Conservation (phyloP, 2,888 invertebrate genomes). For the Eupeodes latifasciatus region DNA sequence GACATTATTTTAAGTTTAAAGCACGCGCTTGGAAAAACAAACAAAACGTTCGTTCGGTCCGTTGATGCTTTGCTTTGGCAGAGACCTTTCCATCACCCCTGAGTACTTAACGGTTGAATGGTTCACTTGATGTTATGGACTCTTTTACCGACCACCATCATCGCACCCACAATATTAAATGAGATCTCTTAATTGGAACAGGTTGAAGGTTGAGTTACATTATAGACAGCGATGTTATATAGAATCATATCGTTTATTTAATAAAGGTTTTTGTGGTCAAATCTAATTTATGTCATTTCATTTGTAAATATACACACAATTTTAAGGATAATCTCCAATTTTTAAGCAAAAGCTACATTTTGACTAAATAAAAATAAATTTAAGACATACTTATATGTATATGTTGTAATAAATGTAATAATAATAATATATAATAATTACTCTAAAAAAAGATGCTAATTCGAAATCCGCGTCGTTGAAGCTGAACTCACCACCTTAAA, state of each 20-base stretch:
- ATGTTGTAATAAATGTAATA: too few relatives aligned
- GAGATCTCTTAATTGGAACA: conserved; percentile 17
- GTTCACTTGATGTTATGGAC: conserved; percentile 67
- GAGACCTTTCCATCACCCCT: conserved; percentile 29
- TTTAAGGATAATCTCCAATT: not conserved
- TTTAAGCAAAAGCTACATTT: not conserved
- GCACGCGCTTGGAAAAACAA: conserved; percentile 50
- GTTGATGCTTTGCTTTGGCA: not conserved
- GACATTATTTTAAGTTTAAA: conserved; percentile 64
- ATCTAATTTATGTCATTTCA: not conserved
- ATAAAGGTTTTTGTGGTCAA: not conserved
- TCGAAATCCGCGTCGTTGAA: too few relatives aligned
- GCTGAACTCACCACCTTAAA: too few relatives aligned
- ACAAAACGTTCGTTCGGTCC: not conserved
- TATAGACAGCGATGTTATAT: conserved; percentile 8
- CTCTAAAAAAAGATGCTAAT: too few relatives aligned
- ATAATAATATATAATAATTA: too few relatives aligned
- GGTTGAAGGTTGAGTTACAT: not conserved
- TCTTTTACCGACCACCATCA: conserved; percentile 5
- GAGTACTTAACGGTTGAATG: conserved; percentile 70
- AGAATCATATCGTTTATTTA: not conserved
- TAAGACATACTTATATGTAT: too few relatives aligned
- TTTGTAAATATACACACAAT: too few relatives aligned
- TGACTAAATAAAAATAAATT: too few relatives aligned
- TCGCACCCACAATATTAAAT: not conserved